Base-by-base conservation (phyloP, 2,113 vertebrate genomes). In the Glaucidium brasilianum region DNA sequence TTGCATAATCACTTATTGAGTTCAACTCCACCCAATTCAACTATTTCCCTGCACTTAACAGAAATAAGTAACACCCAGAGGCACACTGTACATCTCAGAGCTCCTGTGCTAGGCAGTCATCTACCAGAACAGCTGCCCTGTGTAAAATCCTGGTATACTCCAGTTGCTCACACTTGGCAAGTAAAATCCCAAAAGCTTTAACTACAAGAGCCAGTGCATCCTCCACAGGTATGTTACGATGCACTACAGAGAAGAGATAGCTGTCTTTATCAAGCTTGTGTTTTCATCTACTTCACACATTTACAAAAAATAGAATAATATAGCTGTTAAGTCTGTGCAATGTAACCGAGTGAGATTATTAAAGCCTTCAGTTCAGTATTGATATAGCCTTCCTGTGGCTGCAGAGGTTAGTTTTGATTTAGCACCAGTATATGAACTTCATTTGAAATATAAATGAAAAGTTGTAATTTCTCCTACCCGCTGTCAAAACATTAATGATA, bases 141-240 rank as follows among this genome's bases (percentile, higher is more conserved):
- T 95, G 97, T 59, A 98, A 98, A 45, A 97, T 82, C 50, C 98
- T 97, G 29, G 96, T 83, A 11, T 79, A 90, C 72, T 98, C 98
- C 94, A 96, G 97, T 25, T 94, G 92, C 9, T 97, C 94, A 37
- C 62, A 74, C 62, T 97, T 97, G 72, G 97, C n/a, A 12, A 96
- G 96, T n/a, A 96, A 56, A 13, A 93, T 98, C 79, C 97, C 95
- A 88, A 98, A 97, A 96, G 98, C 98, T 26, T 97, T 92, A 64
- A 93, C 95, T 69, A 97, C 62, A 68, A 99, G 96, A 92, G 98
- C 95, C 98, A 98, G 88, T n/a, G 98, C 98, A 90, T 98, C 98
- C 85, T 99, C 98, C 97, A 98, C 98, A 77, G 98, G 97, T 98
- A 98, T 96, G 84, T 98, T 98, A 85, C 92, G 96, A 92, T 98